Evolutionary conservation across 2,888 invertebrate genomes (phyloP).

Genomic region (Scaptodrosophila latifasciaeformis): DNA sequence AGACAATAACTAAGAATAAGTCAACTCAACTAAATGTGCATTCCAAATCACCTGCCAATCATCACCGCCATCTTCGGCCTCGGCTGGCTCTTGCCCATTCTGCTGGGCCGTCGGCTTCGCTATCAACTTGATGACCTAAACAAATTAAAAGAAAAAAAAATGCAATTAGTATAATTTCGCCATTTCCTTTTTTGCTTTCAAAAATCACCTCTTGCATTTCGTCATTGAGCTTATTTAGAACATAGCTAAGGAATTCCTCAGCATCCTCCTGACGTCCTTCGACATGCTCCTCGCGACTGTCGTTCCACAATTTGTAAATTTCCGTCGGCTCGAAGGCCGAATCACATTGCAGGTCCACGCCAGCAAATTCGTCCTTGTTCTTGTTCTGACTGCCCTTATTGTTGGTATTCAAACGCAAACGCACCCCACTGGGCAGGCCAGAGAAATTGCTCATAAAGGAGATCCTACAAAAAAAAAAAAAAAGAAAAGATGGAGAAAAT

Average conservation of each 20-base stretch:
- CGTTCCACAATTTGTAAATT: conserved; percentile 88
- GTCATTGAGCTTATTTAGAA: conserved; percentile 95
- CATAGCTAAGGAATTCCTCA: conserved; percentile 95
- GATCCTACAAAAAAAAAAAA: conserved; percentile 76
- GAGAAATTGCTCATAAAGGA: conserved; percentile 83
- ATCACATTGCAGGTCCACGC: conserved; percentile 80
- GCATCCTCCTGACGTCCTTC: conserved; percentile 98
- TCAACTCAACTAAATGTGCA: not conserved
- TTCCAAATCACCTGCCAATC: conserved; percentile 73
- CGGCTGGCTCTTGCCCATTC: conserved; percentile 74
- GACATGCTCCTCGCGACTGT: conserved; percentile 81
- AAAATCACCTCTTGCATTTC: conserved; percentile 98
- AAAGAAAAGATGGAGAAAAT: no score
- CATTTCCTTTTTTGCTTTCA: conserved; percentile 24
- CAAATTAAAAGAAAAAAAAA: not conserved
- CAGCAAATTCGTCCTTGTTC: conserved; percentile 75
- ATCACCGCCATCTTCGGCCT: conserved; percentile 73
- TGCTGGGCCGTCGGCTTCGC: conserved; percentile 77
- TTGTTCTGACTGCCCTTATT: conserved; percentile 72
- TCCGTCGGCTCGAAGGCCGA: conserved; percentile 93
- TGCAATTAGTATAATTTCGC: not conserved
- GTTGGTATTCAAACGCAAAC: conserved; percentile 74
- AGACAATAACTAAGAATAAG: not conserved
- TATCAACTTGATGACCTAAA: conserved; percentile 78
- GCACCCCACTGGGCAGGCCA: conserved; percentile 78